Evolutionary conservation across 2,113 vertebrate species (phyloP), one percentile per base, ranked within the genome.

Genomic region (Eira barbara): DNA sequence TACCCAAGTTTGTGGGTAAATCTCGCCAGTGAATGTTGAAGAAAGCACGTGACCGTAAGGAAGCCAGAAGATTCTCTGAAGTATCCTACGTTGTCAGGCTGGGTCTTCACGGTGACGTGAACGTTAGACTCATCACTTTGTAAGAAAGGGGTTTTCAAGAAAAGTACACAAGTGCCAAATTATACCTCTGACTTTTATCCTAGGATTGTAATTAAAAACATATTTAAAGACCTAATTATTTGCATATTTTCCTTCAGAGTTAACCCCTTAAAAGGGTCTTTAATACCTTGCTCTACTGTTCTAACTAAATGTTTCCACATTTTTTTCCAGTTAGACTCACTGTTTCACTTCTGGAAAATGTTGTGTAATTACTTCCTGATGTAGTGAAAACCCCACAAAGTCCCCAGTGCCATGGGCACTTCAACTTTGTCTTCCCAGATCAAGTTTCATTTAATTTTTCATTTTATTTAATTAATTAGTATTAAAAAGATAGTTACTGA

Each of bases 301-400:
- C 98, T 99, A 98, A 98, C 98, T 99, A 99, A 99, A 98, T 97
- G 98, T 98, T 99, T 99, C 99, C 99, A 99, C 98, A 99, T 99
- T 99, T 98, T 98, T 98, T 98, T 99, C 99, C 98, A 99, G 98
- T 98, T 98, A 98, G 98, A 97, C 98, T 99, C 96, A 98, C 98
- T 98, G 98, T 99, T 99, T 98, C 98, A 99, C 98, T 99, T 99
- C 98, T 98, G 98, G 99, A 98, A 99, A 99, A 98, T 98, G 98
- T 98, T 98, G 98, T 98, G 98, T 99, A 99, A 99, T 99, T 98
- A 98, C 98, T 99, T 99, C 99, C 99, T 91, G 97, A 98, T 98
- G 98, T 95, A 96, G 95, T 96, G 98, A 97, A 98, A 99, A 97
- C 73, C 96, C 98, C 97, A 97, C 98, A 91, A 97, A 98, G 98